Base-by-base conservation (phyloP, 2,113 vertebrate species). In the Chloropsis hardwickii region DNA sequence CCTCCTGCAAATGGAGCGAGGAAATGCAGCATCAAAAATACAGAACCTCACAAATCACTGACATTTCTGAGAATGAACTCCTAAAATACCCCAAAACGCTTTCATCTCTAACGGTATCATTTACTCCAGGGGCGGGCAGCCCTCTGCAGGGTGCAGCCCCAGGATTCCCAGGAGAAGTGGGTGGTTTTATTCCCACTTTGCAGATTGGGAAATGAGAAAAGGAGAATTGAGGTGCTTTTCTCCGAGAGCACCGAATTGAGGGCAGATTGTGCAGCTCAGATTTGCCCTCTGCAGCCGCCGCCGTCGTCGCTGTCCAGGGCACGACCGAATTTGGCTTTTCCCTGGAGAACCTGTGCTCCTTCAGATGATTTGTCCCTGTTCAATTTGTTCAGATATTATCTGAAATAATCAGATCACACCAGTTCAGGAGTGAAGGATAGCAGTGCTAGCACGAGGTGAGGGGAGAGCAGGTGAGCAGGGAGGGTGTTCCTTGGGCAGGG, bases 261-360 rank as follows among this genome's bases (percentile, higher is more conserved):
- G 69, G 35, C 69, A 58, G 83, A 2, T 6, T 6, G 1, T 7
- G 60, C 50, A 58, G 84, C n/a, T 56, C 50, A 13, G 82, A 7
- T 45, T 14, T 10, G 53, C 16, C 2, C 64, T n/a, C 77, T 23
- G 5, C 2, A 16, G 56, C 69, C 20, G 50, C 24, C 10, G 1
- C 81, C 6, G 14, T 2, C 10, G 45, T 35, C 4, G 0, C 64
- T 44, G 44, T n/a, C 2, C 9, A 51, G 58, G 39, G 21, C 51
- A 39, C 48, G 12, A 40, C 62, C 76, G 20, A 9, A 70, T 92
- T 91, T 74, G 48, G n/a, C 29, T 90, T 90, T 78, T 88, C 72
- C 89, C 70, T 70, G 16, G 65, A 60, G 91, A 94, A 33, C 39
- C 73, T 70, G 64, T 24, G 54, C 65, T 37, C 50, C 17, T 61